phyloP scores from a whole-genome alignment of 2,113 vertebrate genomes.

The Ibidorhyncha struthersii region DNA sequence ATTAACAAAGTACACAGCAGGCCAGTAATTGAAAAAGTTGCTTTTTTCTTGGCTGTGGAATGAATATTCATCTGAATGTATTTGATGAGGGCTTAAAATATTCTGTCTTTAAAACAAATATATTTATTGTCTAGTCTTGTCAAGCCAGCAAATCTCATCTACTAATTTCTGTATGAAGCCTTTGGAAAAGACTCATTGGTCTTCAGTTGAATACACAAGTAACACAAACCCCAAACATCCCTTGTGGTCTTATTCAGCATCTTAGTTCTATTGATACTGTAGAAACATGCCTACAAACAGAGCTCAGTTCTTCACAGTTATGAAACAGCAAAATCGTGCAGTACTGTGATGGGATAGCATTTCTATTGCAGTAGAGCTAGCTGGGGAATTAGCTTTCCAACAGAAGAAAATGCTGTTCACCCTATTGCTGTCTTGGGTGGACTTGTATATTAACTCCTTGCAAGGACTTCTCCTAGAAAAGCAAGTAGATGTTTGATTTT shows the following conservation, averaged over 20 bases:
- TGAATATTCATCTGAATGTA: not conserved
- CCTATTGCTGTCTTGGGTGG: not conserved
- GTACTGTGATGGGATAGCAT: not conserved
- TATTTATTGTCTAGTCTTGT: not conserved
- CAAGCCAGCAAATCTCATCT: not conserved
- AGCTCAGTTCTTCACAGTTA: not conserved
- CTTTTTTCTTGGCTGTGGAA: not conserved
- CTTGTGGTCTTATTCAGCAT: not conserved
- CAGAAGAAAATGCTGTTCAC: not conserved
- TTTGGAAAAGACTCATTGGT: not conserved
- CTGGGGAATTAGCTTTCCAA: not conserved
- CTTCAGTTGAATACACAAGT: not conserved
- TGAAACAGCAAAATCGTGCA: not conserved
- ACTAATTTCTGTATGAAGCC: not conserved
- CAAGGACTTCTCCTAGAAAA: not conserved
- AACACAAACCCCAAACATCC: not conserved
- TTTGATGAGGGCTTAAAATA: conserved; percentile 17
- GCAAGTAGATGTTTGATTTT: not conserved
- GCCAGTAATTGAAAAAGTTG: conserved; percentile 10
- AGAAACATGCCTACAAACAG: not conserved
- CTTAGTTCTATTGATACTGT: not conserved
- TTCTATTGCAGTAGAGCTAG: not conserved
- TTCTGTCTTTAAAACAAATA: not conserved
- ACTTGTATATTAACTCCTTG: not conserved
- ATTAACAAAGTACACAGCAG: not conserved